Conservation (phyloP, 1,140 invertebrate species). For the Homalodisca vitripennis region DNA sequence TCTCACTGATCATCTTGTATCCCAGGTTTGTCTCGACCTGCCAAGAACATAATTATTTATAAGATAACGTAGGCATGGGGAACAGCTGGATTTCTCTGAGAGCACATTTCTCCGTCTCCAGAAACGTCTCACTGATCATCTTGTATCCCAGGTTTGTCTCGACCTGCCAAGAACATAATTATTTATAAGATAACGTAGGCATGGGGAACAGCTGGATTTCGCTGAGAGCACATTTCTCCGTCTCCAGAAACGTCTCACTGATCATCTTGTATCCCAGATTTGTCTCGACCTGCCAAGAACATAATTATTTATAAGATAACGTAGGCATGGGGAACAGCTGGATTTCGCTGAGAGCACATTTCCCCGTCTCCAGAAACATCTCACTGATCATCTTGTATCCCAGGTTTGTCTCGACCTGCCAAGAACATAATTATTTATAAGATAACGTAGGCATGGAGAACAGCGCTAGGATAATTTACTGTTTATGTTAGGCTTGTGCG, state of each 20-base stretch:
- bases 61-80: constrained; percentile 52
- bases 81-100: constrained; percentile 56
- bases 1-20: constrained; percentile 57
- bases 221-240: constrained; percentile 58
- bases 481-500: too few relatives aligned
- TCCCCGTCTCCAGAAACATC: constrained; percentile 57
- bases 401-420: constrained; percentile 54
- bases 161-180: too few relatives aligned
- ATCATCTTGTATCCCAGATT: constrained; percentile 56
- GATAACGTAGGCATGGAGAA: constrained; percentile 54
- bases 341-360: constrained; percentile 57
- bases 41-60: too few relatives aligned
- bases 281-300: constrained; percentile 50
- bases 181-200: constrained; percentile 52
- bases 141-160: constrained; percentile 55
- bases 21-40: constrained; percentile 55
- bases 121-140: constrained; percentile 56
- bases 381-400: constrained; percentile 57
- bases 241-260: constrained; percentile 56
- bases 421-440: too few relatives aligned
- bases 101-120: constrained; percentile 58
- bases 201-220: constrained; percentile 55
- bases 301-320: constrained; percentile 44
- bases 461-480: too few relatives aligned
- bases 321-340: constrained; percentile 54